Evolutionary conservation across 2,888 invertebrate species (phyloP).

Genomic region (Agriotes lineatus): DNA sequence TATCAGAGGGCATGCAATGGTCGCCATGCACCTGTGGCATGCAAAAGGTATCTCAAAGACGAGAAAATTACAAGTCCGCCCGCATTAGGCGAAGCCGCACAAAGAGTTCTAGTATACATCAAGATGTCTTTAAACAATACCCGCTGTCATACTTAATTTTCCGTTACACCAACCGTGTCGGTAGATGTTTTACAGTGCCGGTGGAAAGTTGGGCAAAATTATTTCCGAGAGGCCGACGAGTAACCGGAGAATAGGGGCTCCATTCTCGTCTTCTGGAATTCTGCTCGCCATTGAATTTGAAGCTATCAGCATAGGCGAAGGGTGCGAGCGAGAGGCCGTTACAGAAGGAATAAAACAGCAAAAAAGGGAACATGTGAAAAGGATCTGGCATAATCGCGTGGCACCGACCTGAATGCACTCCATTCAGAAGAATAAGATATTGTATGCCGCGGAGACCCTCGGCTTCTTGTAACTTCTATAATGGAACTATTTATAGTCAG

Average conservation of each 20-base stretch:
- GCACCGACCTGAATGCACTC: constrained; percentile 32
- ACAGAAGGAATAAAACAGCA: constrained; percentile 17
- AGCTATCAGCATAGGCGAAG: constrained; percentile 27
- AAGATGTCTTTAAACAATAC: constrained; percentile 34
- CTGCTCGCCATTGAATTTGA: constrained; percentile 22
- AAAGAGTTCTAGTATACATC: constrained; percentile 32
- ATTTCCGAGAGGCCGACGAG: constrained; percentile 16
- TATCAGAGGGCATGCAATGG: too few species aligned
- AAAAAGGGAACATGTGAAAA: constrained; percentile 27
- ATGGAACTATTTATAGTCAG: constrained; percentile 35
- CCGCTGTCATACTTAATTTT: constrained; percentile 39
- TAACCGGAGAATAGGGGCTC: constrained; percentile 35
- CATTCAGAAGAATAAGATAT: constrained; percentile 36
- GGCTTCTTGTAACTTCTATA: constrained; percentile 34
- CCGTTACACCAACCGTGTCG: constrained; percentile 23
- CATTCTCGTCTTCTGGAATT: constrained; percentile 10
- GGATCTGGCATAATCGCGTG: constrained; percentile 35
- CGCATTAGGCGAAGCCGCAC: constrained; percentile 29
- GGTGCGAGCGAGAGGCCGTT: constrained; percentile 23
- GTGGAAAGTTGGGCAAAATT: constrained; percentile 12
- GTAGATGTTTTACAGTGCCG: constrained; percentile 13
- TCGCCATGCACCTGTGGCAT: constrained; percentile 15
- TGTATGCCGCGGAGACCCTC: constrained; percentile 32
- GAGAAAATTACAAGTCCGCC: constrained; percentile 11
- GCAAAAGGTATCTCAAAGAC: constrained; percentile 1